Evolutionary conservation across 2,888 invertebrate genomes (phyloP).

Genomic region (Aromia moschata): DNA sequence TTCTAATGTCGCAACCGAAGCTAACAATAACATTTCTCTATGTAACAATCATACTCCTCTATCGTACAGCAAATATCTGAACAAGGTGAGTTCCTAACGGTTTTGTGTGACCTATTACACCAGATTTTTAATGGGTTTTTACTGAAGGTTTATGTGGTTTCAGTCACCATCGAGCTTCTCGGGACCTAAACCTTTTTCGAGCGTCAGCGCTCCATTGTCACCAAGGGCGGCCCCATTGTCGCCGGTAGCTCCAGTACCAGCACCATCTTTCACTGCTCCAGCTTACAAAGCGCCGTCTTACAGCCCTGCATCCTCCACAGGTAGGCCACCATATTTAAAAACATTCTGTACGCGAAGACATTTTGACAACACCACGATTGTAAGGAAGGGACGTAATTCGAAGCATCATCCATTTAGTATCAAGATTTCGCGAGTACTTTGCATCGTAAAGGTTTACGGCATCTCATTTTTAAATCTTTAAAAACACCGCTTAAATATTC

Average conservation of each 20-base stretch:
- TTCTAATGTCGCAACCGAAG: conserved; percentile 39
- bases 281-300: conserved; percentile 47
- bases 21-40: conserved; percentile 46
- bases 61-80: conserved; percentile 54
- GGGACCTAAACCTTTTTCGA: conserved; percentile 70
- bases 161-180: conserved; percentile 52
- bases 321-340: too few species aligned
- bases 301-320: conserved; percentile 55
- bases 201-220: conserved; percentile 68
- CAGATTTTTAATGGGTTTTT: neutral
- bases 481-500: too few species aligned
- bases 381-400: too few species aligned
- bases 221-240: conserved; percentile 58
- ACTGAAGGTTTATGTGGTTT: neutral
- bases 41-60: conserved; percentile 53
- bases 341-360: too few species aligned
- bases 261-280: conserved; percentile 49
- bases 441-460: too few species aligned
- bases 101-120: neutral
- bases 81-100: conserved; percentile 48
- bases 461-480: too few species aligned
- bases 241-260: conserved; percentile 48
- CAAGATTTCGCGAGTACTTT: too few species aligned
- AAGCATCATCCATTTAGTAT: too few species aligned
- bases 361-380: too few species aligned